Evolutionary conservation across 2,797 vertebrate genomes (phyloP).

Genomic region (Girardinus metallicus): DNA sequence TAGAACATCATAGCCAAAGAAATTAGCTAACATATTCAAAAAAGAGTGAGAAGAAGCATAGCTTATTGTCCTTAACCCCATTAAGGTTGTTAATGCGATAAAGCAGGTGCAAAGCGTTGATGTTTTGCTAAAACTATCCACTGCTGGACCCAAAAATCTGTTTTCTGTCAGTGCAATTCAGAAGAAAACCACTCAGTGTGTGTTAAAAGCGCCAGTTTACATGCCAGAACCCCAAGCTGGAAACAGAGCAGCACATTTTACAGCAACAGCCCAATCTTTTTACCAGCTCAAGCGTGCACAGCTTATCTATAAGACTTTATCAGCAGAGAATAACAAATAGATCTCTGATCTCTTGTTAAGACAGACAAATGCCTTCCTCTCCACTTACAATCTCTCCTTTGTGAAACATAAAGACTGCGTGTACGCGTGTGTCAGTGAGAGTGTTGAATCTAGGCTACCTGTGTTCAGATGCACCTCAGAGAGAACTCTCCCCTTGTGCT

Average conservation of each 20-base stretch:
- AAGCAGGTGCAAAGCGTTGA: background rate
- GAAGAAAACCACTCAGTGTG: background rate
- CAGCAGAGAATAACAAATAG: slow-evolving; percentile 31
- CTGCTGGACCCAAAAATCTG: background rate
- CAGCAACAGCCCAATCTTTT: slow-evolving; percentile 49
- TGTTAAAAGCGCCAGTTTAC: background rate
- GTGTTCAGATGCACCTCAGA: slow-evolving; percentile 43
- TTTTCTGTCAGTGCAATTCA: background rate
- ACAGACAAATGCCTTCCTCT: slow-evolving; percentile 16
- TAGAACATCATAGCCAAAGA: too few relatives aligned
- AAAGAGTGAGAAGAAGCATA: too few relatives aligned
- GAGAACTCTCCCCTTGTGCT: slow-evolving; percentile 46
- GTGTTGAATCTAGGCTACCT: slow-evolving; percentile 35
- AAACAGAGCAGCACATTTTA: slow-evolving; percentile 33
- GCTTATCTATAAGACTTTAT: slow-evolving; percentile 13
- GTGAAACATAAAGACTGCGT: slow-evolving; percentile 18
- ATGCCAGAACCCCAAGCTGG: slow-evolving; percentile 8
- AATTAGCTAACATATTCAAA: too few relatives aligned
- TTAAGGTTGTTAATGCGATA: background rate
- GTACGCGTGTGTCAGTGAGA: slow-evolving; percentile 4
- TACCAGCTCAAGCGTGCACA: slow-evolving; percentile 18
- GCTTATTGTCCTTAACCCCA: background rate
- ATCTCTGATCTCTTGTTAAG: slow-evolving; percentile 33
- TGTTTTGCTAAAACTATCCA: background rate
- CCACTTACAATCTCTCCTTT: slow-evolving; percentile 12